Percentiles rank a stretch among this genome's conserved stretches.
Conservation (phyloP, 2,888 invertebrate genomes). For the Sphaerophoria rueppellii region DNA sequence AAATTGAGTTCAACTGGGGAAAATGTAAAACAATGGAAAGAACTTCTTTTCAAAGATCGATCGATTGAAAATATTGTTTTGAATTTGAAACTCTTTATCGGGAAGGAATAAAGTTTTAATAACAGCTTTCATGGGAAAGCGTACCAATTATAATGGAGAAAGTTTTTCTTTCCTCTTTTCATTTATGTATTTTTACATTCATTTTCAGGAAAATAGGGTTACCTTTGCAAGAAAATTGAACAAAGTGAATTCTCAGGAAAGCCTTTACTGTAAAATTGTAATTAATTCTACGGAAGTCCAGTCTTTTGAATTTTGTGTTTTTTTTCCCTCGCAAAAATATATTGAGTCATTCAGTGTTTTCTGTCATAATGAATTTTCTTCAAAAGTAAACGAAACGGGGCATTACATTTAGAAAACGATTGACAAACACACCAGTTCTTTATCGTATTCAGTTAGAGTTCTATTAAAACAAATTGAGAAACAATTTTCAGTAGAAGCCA, state of each 20-base stretch:
- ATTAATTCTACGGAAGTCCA: background rate
- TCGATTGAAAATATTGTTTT: constrained; percentile 19
- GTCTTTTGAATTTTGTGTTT: no score
- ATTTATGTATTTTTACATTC: background rate
- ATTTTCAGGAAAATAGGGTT: background rate
- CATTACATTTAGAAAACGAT: no score
- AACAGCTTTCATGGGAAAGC: constrained; percentile 66
- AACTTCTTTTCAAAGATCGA: constrained; percentile 7
- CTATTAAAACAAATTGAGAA: no score
- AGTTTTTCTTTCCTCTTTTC: constrained; percentile 36
- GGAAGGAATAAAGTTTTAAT: constrained; percentile 62
- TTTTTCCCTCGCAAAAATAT: no score
- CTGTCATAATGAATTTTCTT: no score
- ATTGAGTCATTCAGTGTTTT: no score
- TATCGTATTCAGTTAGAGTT: no score
- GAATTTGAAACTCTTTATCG: constrained; percentile 27
- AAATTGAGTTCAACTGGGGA: constrained; percentile 6
- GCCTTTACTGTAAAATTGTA: no score
- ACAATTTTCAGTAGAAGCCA: no score
- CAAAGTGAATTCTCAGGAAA: no score
- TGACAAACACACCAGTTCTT: no score
- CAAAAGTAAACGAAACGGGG: no score
- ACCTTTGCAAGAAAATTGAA: background rate
- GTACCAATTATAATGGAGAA: constrained; percentile 62
- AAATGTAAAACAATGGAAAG: constrained; percentile 22